phyloP scores from a whole-genome alignment of 2,113 vertebrate genomes.

The Noturus placidus region DNA sequence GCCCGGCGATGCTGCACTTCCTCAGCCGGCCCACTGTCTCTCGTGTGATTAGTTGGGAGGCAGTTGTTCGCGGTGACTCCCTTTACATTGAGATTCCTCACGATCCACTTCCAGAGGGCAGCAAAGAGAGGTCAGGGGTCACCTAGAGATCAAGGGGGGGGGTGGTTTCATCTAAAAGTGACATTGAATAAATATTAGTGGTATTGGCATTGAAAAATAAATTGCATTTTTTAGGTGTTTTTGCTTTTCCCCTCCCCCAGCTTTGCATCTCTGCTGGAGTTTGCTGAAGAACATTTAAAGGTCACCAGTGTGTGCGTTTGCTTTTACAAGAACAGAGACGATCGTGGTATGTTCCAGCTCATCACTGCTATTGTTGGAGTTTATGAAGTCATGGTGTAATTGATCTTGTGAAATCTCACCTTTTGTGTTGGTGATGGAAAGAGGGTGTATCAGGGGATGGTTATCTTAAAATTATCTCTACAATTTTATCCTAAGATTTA shows the following conservation, averaged over 20 bases:
- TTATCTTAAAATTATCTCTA: neutral
- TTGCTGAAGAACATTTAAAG: constrained; percentile 80
- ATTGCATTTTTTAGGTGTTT: neutral
- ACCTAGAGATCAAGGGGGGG: neutral
- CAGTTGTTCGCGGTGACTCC: constrained; percentile 68
- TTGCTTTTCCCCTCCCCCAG: constrained; percentile 52
- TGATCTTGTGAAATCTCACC: neutral
- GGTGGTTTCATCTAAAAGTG: neutral
- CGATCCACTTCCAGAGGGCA: constrained; percentile 76
- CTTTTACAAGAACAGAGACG: constrained; percentile 81
- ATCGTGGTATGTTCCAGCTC: constrained; percentile 68
- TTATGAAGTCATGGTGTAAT: neutral
- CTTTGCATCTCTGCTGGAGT: constrained; percentile 76
- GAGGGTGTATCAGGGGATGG: neutral
- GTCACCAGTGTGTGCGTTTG: constrained; percentile 77
- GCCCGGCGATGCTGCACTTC: constrained; percentile 77
- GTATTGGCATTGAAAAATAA: neutral
- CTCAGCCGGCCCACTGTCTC: constrained; percentile 71
- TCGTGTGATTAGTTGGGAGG: constrained; percentile 74
- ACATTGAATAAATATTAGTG: neutral
- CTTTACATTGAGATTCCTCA: constrained; percentile 77
- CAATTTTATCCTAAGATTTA: neutral
- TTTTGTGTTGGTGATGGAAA: neutral
- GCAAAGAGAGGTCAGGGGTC: constrained; percentile 75
- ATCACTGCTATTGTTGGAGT: neutral